Evolutionary conservation across 1,140 invertebrate species (phyloP).

Genomic region (Spodoptera frugiperda): DNA sequence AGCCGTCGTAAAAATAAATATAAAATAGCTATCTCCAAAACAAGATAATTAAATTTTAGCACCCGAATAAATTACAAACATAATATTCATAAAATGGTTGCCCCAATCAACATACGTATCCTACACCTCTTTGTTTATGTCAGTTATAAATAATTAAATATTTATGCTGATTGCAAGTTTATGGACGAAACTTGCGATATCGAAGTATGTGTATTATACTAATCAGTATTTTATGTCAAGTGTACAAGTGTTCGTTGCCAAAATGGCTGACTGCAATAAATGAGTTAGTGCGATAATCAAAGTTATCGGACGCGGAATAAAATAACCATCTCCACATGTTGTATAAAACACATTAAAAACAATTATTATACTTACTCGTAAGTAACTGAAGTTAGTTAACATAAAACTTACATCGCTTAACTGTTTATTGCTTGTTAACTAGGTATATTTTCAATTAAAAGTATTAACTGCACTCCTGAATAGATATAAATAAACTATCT

Average conservation of each 20-base stretch:
- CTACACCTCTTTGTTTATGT: conserved; percentile 27
- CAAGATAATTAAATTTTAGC: background rate
- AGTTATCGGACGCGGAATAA: conserved; percentile 5
- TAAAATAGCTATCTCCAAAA: background rate
- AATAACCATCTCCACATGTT: background rate
- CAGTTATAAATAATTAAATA: conserved; percentile 46
- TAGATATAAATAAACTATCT: no score
- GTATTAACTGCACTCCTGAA: background rate
- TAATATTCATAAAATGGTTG: conserved; percentile 22
- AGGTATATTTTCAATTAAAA: conserved; percentile 13
- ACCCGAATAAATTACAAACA: background rate
- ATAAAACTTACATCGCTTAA: background rate
- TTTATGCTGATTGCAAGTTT: conserved; percentile 53
- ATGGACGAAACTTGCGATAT: conserved; percentile 44
- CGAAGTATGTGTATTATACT: conserved; percentile 47
- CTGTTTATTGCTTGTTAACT: background rate
- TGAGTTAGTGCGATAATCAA: conserved; percentile 8
- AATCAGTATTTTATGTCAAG: conserved; percentile 59
- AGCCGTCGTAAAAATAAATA: no score
- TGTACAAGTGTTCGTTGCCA: conserved; percentile 50
- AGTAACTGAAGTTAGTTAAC: no score
- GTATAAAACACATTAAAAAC: conserved; percentile 12
- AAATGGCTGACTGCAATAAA: conserved; percentile 52
- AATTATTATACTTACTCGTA: background rate
- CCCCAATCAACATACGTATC: conserved; percentile 26